phyloP scores from a whole-genome alignment of 1,140 invertebrate species.

The Heliconius himera region DNA sequence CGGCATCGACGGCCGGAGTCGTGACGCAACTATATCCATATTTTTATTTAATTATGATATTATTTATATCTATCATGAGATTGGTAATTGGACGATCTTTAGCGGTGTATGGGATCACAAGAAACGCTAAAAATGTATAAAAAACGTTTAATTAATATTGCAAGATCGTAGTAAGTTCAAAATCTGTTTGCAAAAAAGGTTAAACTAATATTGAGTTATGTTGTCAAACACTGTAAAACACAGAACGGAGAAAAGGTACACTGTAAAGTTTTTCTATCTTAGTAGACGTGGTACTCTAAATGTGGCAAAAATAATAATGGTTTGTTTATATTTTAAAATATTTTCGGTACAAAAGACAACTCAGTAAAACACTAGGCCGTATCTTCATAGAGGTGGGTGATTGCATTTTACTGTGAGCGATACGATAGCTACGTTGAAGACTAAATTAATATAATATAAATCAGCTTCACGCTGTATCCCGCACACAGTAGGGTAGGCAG shows the following conservation, averaged over 20 bases:
- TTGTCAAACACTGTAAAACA: too few relatives aligned
- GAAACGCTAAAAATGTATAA: not conserved
- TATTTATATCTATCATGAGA: constrained; percentile 21
- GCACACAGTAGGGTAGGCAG: too few relatives aligned
- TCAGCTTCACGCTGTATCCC: too few relatives aligned
- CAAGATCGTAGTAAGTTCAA: not conserved
- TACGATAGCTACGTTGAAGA: not conserved
- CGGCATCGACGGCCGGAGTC: constrained; percentile 15
- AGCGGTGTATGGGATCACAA: not conserved
- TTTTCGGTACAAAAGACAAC: too few relatives aligned
- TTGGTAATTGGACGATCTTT: constrained; percentile 4
- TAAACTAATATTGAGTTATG: too few relatives aligned
- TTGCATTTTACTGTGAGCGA: not conserved
- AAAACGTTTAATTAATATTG: not conserved
- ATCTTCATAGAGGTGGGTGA: not conserved
- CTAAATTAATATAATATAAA: too few relatives aligned
- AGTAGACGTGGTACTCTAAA: too few relatives aligned
- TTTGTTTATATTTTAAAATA: too few relatives aligned
- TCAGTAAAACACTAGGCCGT: not conserved
- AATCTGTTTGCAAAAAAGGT: too few relatives aligned
- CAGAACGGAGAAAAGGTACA: too few relatives aligned
- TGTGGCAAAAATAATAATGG: too few relatives aligned
- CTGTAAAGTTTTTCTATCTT: too few relatives aligned
- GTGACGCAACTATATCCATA: constrained; percentile 26
- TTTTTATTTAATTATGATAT: constrained; percentile 35